These are phyloP conservation scores for Acleris laterana DNA, from an alignment of 2,888 invertebrate species.

Conservation along the genomic window DNA sequence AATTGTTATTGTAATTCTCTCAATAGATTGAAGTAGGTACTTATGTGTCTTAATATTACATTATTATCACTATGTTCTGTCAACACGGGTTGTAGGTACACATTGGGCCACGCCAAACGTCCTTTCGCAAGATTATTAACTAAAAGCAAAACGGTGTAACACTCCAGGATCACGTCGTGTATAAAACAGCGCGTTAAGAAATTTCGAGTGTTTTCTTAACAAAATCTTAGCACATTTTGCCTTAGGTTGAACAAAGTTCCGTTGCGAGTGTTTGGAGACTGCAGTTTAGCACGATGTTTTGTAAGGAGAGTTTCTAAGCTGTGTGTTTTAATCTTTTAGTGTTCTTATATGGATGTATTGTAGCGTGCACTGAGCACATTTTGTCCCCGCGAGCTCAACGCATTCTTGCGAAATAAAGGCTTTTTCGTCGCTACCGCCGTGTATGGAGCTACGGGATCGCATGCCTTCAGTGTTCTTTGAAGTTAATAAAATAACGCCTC, in stretches of 20 bases:
- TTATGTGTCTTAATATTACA: conserved; percentile 16
- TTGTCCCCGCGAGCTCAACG: conserved; percentile 50
- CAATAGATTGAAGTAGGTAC: not conserved
- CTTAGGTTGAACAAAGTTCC: conserved; percentile 3
- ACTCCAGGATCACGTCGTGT: conserved; percentile 55
- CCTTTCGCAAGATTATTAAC: conserved; percentile 56
- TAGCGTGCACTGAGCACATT: conserved; percentile 42
- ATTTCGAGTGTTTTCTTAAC: conserved; percentile 47
- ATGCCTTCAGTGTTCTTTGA: conserved; percentile 37
- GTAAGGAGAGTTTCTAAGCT: conserved; percentile 37
- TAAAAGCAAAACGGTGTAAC: conserved; percentile 72
- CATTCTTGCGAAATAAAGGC: conserved; percentile 57
- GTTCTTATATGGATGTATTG: conserved; percentile 40
- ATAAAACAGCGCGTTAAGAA: conserved; percentile 61
- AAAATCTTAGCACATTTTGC: conserved; percentile 33
- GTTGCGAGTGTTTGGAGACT: conserved; percentile 24
- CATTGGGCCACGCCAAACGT: conserved; percentile 33
- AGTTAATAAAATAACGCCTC: conserved; percentile 30
- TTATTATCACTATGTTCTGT: conserved; percentile 13
- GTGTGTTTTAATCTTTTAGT: conserved; percentile 46
- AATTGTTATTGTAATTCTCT: too few species aligned
- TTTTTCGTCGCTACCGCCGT: conserved; percentile 46
- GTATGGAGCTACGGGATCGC: conserved; percentile 40
- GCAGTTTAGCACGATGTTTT: conserved; percentile 2
- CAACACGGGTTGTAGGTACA: conserved; percentile 12